Evolutionary conservation across 2,888 invertebrate species (phyloP).

Genomic region (Lasioglossum leucozonium): DNA sequence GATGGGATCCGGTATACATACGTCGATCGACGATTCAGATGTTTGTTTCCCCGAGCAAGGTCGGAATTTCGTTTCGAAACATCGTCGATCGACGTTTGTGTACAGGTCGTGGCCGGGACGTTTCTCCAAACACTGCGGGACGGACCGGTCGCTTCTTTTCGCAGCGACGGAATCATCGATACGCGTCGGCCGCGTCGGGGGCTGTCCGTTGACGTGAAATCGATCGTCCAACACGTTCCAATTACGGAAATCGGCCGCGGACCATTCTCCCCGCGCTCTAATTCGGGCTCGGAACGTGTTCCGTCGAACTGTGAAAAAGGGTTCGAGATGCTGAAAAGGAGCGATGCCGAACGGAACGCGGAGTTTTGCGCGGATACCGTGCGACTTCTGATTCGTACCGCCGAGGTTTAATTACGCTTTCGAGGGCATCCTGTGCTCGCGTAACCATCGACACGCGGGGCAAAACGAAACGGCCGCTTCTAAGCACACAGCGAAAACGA

Average conservation of each 20-base stretch:
- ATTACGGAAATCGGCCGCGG: not conserved
- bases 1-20: not conserved
- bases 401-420: conserved; percentile 20
- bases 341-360: not conserved
- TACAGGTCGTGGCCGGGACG: not conserved
- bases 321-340: not conserved
- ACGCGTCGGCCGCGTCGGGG: not conserved
- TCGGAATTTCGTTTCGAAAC: conserved; percentile 41
- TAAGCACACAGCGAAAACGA: too few species aligned
- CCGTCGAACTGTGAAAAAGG: not conserved
- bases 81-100: not conserved
- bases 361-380: not conserved
- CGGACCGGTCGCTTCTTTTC: not conserved
- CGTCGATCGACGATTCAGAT: not conserved
- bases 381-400: not conserved
- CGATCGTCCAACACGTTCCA: conserved; percentile 7
- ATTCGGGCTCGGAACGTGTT: not conserved
- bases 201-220: conserved; percentile 33
- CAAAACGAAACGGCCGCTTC: not conserved
- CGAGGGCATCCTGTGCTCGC: conserved; percentile 12
- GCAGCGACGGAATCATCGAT: conserved; percentile 17
- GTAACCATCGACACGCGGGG: not conserved
- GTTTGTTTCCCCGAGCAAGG: conserved; percentile 15
- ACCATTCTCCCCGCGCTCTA: not conserved
- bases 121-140: not conserved